These are phyloP conservation scores for Trichoplusia ni DNA, from an alignment of 1,140 invertebrate genomes.

Conservation along the genomic window DNA sequence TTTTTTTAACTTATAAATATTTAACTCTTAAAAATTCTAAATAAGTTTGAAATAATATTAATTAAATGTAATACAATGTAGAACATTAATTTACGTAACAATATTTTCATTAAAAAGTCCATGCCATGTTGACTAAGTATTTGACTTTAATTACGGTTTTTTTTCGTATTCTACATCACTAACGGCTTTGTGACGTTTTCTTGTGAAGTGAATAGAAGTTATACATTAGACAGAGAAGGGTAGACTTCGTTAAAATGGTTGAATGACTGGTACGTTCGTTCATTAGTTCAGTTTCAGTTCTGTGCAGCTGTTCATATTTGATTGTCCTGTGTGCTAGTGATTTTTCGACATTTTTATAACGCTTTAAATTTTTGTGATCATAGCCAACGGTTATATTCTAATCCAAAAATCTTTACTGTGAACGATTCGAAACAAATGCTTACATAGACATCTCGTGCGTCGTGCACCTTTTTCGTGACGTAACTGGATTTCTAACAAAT, in stretches of 20 bases:
- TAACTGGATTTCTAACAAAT: conserved; percentile 70
- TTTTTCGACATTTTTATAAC: conserved; percentile 30
- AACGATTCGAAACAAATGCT: conserved; percentile 1
- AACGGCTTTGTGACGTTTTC: background rate
- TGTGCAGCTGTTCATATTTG: conserved; percentile 69
- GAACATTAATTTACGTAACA: too few species aligned
- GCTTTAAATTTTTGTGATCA: conserved; percentile 25
- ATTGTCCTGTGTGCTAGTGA: conserved; percentile 35
- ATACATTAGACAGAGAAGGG: conserved; percentile 13
- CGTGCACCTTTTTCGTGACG: conserved; percentile 66
- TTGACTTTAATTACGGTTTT: background rate
- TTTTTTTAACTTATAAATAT: too few species aligned
- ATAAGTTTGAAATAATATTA: too few species aligned
- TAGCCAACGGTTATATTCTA: background rate
- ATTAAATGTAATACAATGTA: too few species aligned
- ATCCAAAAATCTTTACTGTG: conserved; percentile 28
- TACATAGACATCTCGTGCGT: conserved; percentile 49
- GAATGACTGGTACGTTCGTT: conserved; percentile 5
- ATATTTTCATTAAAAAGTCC: too few species aligned
- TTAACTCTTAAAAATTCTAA: too few species aligned
- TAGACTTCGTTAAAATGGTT: background rate
- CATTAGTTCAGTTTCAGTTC: conserved; percentile 49
- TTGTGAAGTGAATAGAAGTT: background rate
- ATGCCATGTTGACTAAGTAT: too few species aligned
- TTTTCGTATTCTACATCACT: background rate